Conservation (phyloP, 2,888 invertebrate species). For the Himalopsyche tibetana region DNA sequence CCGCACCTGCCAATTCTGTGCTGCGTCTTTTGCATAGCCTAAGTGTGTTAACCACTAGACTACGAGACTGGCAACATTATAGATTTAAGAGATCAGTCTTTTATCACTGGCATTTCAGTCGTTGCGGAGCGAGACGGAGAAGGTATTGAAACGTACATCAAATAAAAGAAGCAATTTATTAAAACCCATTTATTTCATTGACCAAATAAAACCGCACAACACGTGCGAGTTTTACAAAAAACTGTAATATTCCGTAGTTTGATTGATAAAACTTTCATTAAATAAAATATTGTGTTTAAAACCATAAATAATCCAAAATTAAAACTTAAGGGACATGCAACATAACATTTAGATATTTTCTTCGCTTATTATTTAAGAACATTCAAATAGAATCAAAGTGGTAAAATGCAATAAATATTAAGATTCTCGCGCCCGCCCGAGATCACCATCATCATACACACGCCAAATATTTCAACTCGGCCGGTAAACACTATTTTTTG, state of each 20-base stretch:
- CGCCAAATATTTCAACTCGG: neutral
- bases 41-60: too few species aligned
- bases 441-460: slow-evolving; percentile 51
- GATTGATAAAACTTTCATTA: slow-evolving; percentile 59
- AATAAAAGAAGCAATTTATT: slow-evolving; percentile 41
- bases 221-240: slow-evolving; percentile 59
- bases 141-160: too few species aligned
- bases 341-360: slow-evolving; percentile 50
- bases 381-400: slow-evolving; percentile 56
- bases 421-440: neutral
- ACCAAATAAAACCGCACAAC: slow-evolving; percentile 51
- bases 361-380: slow-evolving; percentile 54
- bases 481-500: slow-evolving; percentile 13
- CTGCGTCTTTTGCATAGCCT: too few species aligned
- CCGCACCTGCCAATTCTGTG: too few species aligned
- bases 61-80: too few species aligned
- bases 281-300: slow-evolving; percentile 56
- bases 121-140: neutral
- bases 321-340: slow-evolving; percentile 63
- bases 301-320: slow-evolving; percentile 62
- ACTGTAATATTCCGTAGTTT: slow-evolving; percentile 62
- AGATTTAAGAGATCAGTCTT: too few species aligned
- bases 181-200: slow-evolving; percentile 59
- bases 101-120: neutral
- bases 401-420: slow-evolving; percentile 56